Evolutionary conservation across 2,113 vertebrate genomes (phyloP).

Genomic region (Manacus vitellinus): DNA sequence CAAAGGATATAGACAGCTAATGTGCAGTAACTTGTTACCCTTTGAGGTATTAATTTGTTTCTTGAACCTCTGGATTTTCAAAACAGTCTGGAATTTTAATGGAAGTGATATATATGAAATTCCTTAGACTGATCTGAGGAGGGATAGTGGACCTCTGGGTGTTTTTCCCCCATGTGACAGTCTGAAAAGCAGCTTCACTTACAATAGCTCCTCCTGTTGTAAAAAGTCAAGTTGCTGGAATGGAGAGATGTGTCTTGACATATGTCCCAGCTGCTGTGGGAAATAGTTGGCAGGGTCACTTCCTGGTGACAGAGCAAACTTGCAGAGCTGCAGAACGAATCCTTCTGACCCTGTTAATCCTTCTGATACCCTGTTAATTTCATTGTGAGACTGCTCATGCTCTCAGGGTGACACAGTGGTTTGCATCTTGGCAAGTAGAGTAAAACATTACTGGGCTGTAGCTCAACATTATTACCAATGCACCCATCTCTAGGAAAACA

Average conservation of each 20-base stretch:
- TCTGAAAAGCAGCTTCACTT: neutral
- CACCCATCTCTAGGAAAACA: neutral
- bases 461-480: neutral
- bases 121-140: neutral
- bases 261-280: neutral
- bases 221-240: neutral
- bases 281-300: neutral
- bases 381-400: neutral
- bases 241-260: neutral
- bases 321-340: accelerated
- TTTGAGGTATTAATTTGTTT: neutral
- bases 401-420: neutral
- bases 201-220: neutral
- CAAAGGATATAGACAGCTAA: neutral
- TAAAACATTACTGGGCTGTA: neutral
- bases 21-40: neutral
- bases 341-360: neutral
- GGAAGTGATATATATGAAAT: neutral
- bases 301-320: neutral
- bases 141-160: neutral
- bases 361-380: neutral
- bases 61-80: neutral
- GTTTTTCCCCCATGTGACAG: neutral
- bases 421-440: neutral
- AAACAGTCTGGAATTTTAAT: neutral